Percentiles rank a stretch among this genome's conserved stretches.
These are phyloP conservation scores for Lampris incognitus DNA, from an alignment of 2,113 vertebrate species.

Conservation along the genomic window DNA sequence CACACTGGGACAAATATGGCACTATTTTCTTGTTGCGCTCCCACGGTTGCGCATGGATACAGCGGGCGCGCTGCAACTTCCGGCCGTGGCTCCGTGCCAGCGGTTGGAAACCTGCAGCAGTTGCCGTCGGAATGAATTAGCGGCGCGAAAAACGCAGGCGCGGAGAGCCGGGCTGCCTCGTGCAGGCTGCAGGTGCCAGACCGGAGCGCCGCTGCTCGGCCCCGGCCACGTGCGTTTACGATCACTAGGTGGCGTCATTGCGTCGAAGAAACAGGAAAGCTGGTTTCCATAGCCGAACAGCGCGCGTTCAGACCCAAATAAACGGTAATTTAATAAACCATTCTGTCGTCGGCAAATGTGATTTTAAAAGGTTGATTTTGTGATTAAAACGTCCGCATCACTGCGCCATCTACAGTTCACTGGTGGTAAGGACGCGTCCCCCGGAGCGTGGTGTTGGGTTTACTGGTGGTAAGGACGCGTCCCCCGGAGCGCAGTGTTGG, in stretches of 20 bases:
- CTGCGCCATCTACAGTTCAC: no score
- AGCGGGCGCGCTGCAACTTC: slow-evolving; percentile 54
- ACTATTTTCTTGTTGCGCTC: slow-evolving; percentile 77
- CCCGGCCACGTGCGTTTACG: no score
- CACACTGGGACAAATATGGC: slow-evolving; percentile 75
- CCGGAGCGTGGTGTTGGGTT: no score
- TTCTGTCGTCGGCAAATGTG: no score
- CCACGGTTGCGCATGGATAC: slow-evolving; percentile 78
- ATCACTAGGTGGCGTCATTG: slow-evolving; percentile 74
- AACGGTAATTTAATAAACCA: no score
- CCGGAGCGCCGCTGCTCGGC: not conserved
- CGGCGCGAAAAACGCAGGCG: slow-evolving; percentile 64
- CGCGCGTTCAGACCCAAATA: slow-evolving; percentile 10
- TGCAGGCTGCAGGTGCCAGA: slow-evolving; percentile 29
- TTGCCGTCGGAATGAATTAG: slow-evolving; percentile 71
- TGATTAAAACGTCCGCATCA: no score
- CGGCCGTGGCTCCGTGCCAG: slow-evolving; percentile 68
- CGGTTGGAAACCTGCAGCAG: slow-evolving; percentile 73
- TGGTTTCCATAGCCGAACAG: slow-evolving; percentile 16
- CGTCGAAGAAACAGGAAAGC: slow-evolving; percentile 48
- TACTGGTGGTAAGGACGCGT: no score
- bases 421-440: no score
- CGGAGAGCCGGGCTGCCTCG: slow-evolving; percentile 58
- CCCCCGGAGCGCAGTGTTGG: no score
- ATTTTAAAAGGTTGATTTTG: no score